Percentiles rank a stretch among this genome's conserved stretches.
Evolutionary conservation across 1,140 invertebrate species (phyloP).

Genomic region (Caenorhabditis brenneri): DNA sequence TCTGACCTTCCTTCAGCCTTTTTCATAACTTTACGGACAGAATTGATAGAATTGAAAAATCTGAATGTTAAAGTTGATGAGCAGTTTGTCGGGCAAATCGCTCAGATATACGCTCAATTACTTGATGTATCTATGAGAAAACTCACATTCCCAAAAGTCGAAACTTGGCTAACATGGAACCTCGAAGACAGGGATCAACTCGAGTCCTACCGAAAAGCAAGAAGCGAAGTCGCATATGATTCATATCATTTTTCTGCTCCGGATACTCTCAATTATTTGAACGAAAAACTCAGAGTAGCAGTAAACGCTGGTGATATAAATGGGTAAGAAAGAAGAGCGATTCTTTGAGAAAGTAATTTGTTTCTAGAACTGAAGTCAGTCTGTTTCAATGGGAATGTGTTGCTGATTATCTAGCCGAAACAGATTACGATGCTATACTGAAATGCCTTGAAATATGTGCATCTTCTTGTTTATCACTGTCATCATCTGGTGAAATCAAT

Average conservation of each 20-base stretch:
- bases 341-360: not conserved
- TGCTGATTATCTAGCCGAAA: not conserved
- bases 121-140: not conserved
- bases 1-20: not conserved
- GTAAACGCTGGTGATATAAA: not conserved
- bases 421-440: not conserved
- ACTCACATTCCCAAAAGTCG: not conserved
- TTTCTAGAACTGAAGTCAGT: not conserved
- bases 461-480: not conserved
- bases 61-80: not conserved
- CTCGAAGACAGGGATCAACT: not conserved
- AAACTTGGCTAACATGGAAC: not conserved
- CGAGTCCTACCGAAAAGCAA: not conserved
- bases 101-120: not conserved
- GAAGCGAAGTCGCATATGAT: conserved; percentile 3
- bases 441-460: conserved; percentile 26
- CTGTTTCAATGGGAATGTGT: conserved; percentile 15
- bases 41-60: not conserved
- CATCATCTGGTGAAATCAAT: not conserved
- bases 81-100: not conserved
- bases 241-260: not conserved
- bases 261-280: not conserved
- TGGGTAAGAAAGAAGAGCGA: not conserved
- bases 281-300: not conserved
- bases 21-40: not conserved